Evolutionary conservation across 2,797 vertebrate genomes (phyloP), one percentile per base, ranked within the genome.

Genomic region (Enteromius radiatus): DNA sequence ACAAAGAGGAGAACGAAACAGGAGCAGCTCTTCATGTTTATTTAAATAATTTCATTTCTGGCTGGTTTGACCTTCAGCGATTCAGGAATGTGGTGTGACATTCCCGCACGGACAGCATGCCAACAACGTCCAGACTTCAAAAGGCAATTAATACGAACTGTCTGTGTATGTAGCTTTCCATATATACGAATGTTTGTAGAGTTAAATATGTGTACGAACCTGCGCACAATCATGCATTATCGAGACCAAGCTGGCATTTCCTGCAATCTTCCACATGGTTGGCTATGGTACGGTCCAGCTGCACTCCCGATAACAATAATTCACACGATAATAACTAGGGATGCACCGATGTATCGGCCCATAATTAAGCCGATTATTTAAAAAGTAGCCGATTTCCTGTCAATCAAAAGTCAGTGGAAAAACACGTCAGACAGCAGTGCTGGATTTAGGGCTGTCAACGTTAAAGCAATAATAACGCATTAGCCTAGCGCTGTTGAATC

Each of bases 11-110:
- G 83, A 87, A 56, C 4, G 4, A 33, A 10, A 63, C 21, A 21
- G 69, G 28, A 74, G 38, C 3, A 85, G 52, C 52, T 84, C 91
- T 85, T 91, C 93, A 91, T 94, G 89, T 91, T 94, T 94, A 91
- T 90, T 93, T 95, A 89, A 91, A 84, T 89, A 90, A 91, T 93
- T 96, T 76, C 90, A 91, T 93, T 96, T 80, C n/a, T 14, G 15
- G 59, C 47, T 33, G 59, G 73, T 79, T 49, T 33, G 82, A 54
- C 56, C 41, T 9, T 76, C n/a, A n/a, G n/a, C n/a, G n/a, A n/a
- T n/a, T 47, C 78, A 80, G 68, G 82, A 84, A 80, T 52, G 63
- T 54, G 5, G 14, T 2, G 23, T 33, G 41, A 81, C 26, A 15
- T 76, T 76, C 65, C 41, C 65, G 79, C 52, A 61, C 65, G 23